These are phyloP conservation scores for Phthorimaea operculella DNA, from an alignment of 1,140 invertebrate species.

Conservation along the genomic window DNA sequence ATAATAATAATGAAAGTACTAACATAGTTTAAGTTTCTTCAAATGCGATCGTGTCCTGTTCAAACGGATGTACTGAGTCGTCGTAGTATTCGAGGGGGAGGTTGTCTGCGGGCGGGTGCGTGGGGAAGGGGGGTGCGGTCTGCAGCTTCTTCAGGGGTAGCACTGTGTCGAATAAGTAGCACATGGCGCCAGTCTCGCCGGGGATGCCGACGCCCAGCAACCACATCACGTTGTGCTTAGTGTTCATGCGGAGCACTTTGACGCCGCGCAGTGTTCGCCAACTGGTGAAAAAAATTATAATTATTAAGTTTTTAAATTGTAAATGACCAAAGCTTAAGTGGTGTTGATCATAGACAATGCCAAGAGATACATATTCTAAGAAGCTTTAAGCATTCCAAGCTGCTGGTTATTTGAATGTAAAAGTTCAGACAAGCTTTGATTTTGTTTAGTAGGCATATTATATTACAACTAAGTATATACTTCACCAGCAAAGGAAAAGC, in stretches of 20 bases:
- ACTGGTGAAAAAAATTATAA: conserved; percentile 38
- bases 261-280: conserved; percentile 79
- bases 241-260: conserved; percentile 91
- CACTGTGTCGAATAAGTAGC: conserved; percentile 85
- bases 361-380: too few species aligned
- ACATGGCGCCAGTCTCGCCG: conserved; percentile 82
- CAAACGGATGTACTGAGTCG: conserved; percentile 78
- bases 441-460: too few species aligned
- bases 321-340: too few species aligned
- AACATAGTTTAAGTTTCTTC: conserved; percentile 58
- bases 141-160: conserved; percentile 71
- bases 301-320: neutral
- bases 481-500: too few species aligned
- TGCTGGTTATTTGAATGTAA: too few species aligned
- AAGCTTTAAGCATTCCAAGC: too few species aligned
- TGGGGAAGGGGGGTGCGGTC: conserved; percentile 82
- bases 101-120: conserved; percentile 73
- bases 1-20: neutral
- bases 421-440: too few species aligned
- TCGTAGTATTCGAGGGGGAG: conserved; percentile 78
- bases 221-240: conserved; percentile 93
- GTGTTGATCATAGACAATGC: too few species aligned
- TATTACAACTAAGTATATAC: too few species aligned
- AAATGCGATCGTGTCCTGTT: conserved; percentile 75
- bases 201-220: conserved; percentile 83